Base-by-base conservation (phyloP, 1,140 invertebrate genomes). In the Drosophila ananassae region DNA sequence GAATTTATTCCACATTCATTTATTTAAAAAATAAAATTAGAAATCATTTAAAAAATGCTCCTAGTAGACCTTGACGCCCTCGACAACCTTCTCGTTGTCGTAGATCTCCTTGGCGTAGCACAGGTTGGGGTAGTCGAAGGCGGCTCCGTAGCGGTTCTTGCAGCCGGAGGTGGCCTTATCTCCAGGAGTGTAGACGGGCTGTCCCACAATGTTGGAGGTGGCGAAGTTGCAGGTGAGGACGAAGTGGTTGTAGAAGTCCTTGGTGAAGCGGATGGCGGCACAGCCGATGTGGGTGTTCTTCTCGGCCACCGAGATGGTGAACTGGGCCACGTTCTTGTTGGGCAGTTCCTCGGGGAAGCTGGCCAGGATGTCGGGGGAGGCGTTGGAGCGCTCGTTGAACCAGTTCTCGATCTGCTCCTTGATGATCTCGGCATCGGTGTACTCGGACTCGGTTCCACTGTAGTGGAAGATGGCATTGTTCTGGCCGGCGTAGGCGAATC, bases 371-470 rank as follows among this genome's bases (percentile, higher is more conserved):
- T 83, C 73, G 10, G 77, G 73, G 0, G 72, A 62, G 7, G 77
- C 63, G 37, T 89, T 83, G 5, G 63, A 47, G 10, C 76, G 64
- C 12, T 80, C 69, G n/a, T 21, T 44, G 4, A 89, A 89, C 84
- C 84, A 89, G 9, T 83, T 80, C 28, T 89, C 79, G 9, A 89
- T 80, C 58, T 89, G 79, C 25, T 89, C 79, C 62, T 84, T 89
- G 2, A 89, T 39, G 2, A 89, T 75, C 47, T 83, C 79, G 0
- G 84, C 69, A 61, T 89, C 83, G 3, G 76, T 61, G 25, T 85
- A 85, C 41, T 85, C 82, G 1, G 59, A 10, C 53, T 87, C 83
- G 1, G 79, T 63, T 2, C 72, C 72, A n/a, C 71, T 73, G 46
- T 73, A 87, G 37, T 72, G 75, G 54, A 83, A 89, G 17, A 89